A percentile compares a stretch with the other conserved stretches of the same genome.
Conservation (phyloP, 2,113 vertebrate genomes). For the Eubucco bourcierii region DNA sequence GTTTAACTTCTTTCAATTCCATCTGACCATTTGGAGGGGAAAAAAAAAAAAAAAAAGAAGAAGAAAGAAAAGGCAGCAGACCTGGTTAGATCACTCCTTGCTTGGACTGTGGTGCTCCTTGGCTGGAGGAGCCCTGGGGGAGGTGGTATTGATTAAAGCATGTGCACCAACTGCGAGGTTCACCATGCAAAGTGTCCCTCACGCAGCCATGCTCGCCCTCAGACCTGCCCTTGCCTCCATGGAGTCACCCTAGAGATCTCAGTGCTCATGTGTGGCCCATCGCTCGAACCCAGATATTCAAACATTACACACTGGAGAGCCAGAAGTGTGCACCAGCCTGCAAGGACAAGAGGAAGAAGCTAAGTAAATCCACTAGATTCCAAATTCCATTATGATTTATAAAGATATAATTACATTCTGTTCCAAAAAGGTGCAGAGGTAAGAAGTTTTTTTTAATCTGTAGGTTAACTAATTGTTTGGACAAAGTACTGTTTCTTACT, state of each 20-base stretch:
- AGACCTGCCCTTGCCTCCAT: background rate
- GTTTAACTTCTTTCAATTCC: background rate
- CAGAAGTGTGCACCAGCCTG: background rate
- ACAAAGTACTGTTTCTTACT: background rate
- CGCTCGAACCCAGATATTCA: background rate
- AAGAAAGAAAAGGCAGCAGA: background rate
- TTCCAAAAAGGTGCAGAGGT: background rate
- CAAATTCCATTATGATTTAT: background rate
- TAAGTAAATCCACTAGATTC: background rate
- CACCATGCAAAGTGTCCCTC: background rate
- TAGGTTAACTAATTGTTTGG: background rate
- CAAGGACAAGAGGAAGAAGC: background rate
- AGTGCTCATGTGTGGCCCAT: background rate
- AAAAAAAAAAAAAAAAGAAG: background rate
- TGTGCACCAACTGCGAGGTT: background rate
- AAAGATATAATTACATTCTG: background rate
- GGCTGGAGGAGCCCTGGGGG: background rate
- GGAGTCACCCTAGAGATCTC: background rate
- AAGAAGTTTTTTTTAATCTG: background rate
- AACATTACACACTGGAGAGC: background rate
- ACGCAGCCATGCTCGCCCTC: background rate
- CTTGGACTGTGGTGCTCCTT: rapidly evolving
- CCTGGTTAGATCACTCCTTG: background rate
- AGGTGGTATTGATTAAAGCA: conserved; percentile 1
- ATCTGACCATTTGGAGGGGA: background rate